Conservation (phyloP, 2,888 invertebrate species). For the Cynaeus angustus region DNA sequence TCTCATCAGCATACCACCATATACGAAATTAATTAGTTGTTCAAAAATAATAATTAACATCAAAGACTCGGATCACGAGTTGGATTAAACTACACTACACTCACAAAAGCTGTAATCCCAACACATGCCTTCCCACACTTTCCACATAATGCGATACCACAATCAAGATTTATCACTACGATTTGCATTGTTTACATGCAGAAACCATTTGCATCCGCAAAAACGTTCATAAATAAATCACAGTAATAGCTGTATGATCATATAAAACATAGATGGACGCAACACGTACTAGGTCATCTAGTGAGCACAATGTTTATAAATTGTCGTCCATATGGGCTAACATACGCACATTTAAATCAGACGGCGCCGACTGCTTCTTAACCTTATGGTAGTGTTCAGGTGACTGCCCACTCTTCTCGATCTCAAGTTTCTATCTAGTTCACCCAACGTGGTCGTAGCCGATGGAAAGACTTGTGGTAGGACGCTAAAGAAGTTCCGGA, state of each 20-base stretch:
- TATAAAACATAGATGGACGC: slow-evolving; percentile 1
- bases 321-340: slow-evolving; percentile 36
- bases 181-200: slow-evolving; percentile 36
- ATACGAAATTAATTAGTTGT: slow-evolving; percentile 13
- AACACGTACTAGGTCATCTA: slow-evolving; percentile 14
- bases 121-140: slow-evolving; percentile 42
- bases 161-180: slow-evolving; percentile 34
- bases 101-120: slow-evolving; percentile 14
- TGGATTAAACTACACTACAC: slow-evolving; percentile 18
- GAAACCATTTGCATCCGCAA: slow-evolving; percentile 31
- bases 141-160: slow-evolving; percentile 39
- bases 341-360: slow-evolving; percentile 20
- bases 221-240: slow-evolving; percentile 28
- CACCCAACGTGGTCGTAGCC: slow-evolving; percentile 28
- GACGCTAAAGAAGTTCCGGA: slow-evolving; percentile 44
- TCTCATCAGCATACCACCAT: slow-evolving; percentile 3
- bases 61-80: slow-evolving; percentile 8
- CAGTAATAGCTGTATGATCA: slow-evolving; percentile 5
- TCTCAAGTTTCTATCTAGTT: slow-evolving; percentile 23
- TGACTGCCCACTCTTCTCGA: slow-evolving; percentile 40
- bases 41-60: slow-evolving; percentile 2
- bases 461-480: slow-evolving; percentile 43
- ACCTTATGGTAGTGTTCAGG: slow-evolving; percentile 29
- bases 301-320: slow-evolving; percentile 17
- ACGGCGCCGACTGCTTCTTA: slow-evolving; percentile 20